Evolutionary conservation across 2,797 vertebrate genomes (phyloP), one percentile per base, ranked within the genome.

Genomic region (Pyrocephalus nanus): DNA sequence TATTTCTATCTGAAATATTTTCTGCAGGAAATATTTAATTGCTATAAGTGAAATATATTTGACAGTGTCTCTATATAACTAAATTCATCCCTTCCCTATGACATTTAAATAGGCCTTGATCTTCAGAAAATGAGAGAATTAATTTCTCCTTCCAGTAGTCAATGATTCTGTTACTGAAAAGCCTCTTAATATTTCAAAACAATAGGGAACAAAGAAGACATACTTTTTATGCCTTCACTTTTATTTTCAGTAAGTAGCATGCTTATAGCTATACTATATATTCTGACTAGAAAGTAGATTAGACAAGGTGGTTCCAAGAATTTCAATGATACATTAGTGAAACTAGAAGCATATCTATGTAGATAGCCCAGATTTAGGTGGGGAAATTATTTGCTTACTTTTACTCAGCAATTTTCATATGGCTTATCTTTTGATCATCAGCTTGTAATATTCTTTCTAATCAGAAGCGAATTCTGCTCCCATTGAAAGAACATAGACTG

Each of bases 1-100:
- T 25, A 81, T 53, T 95, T 94, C n/a, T 81, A 12, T 62, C 58
- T 81, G 88, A 88, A 92, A 72, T 65, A 53, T 72, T 84, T 92
- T 75, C 57, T 86, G 36, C 70, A 60, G 51, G 34, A 84, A 81
- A 72, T 77, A 74, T 34, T 88, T 92, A 86, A 81, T 92, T 93
- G n/a, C 70, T 48, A 6, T 71, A 80, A 72, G 42, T 93, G 54
- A 80, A 91, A 81, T 62, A 25, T 25, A 92, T 88, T 81, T 86
- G 61, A 86, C 61, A 86, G 34, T 30, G 11, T 55, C 76, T 84
- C 77, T 67, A 51, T 61, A 80, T 65, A 93, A 90, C 42, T 78
- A 75, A 86, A 94, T 95, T 91, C 2, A n/a, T 77, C 66, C 40
- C 34, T 89, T 90, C 55, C 43, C 50, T 45, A 13, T 86, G 73